Evolutionary conservation across 2,888 invertebrate genomes (phyloP), one percentile per base, ranked within the genome.

Genomic region (Lasius platythorax): DNA sequence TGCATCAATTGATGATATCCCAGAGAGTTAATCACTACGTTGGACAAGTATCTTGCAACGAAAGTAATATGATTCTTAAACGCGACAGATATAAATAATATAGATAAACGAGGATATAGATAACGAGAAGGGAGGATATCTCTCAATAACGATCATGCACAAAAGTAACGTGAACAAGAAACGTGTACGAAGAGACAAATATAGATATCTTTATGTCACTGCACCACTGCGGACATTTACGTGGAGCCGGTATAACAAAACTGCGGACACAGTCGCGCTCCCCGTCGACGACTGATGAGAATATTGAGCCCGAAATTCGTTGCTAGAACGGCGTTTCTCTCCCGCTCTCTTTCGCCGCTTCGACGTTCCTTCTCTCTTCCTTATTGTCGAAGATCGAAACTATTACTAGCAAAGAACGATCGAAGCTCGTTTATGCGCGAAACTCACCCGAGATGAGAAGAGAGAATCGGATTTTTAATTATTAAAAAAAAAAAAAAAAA

Each of bases 231-330:
- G 64, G 30, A 40, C 82, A 53, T 82, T 64, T 64, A 72, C 74
- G 64, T 61, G 23, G 63, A 37, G 33, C 18, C 81, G 68, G 23
- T 50, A 78, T 73, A 75, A 37, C 61, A 33, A 63, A 58, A 63
- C 23, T 50, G 15, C 81, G 68, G 66, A 40, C 74, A 85, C 90
- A 66, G 85, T 78, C 85, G 73, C 87, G 81, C 85, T 87, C 76
- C 68, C 63, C 86, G 89, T 82, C 72, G 72, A 84, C 85, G 87
- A 90, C 90, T 91, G 90, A 86, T 84, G 85, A 83, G 28, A 30
- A 66, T 23, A 61, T n/a, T 82, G 83, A 61, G 76, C 66, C 85
- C 78, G 86, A 90, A 91, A 84, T 90, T 90, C 86, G 84, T 88
- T 84, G 85, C 83, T 82, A 79, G 88, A 88, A 87, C 85, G 18